A percentile compares a stretch with the other conserved stretches of the same genome.
These are phyloP conservation scores for Caenorhabditis japonica DNA, from an alignment of 2,888 invertebrate genomes.

Conservation along the genomic window DNA sequence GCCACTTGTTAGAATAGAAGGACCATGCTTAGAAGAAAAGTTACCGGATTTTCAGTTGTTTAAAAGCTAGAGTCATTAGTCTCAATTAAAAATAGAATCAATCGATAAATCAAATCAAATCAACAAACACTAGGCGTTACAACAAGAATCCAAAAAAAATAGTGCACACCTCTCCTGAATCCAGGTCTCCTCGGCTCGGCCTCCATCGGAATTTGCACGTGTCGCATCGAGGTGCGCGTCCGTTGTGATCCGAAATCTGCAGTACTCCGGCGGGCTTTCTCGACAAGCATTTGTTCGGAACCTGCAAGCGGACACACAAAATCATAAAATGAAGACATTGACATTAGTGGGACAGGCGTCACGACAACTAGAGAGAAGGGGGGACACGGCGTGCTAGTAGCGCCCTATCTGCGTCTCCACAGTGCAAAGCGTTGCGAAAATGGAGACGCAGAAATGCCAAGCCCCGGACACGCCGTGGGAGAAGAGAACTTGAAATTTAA, in stretches of 20 bases:
- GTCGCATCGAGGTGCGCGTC: conserved; percentile 47
- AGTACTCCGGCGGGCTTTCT: conserved; percentile 36
- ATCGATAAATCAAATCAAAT: no score
- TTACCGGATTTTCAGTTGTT: neutral
- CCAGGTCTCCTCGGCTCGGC: conserved; percentile 63
- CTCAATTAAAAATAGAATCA: no score
- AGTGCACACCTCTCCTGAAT: conserved; percentile 54
- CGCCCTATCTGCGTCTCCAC: neutral
- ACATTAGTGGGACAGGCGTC: neutral
- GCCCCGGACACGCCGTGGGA: no score
- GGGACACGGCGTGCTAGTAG: neutral
- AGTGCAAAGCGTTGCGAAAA: no score
- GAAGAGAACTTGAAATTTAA: no score
- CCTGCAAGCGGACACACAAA: conserved; percentile 46
- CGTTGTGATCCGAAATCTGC: conserved; percentile 24
- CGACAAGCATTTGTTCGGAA: conserved; percentile 48
- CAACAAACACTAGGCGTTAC: no score
- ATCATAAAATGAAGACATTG: neutral
- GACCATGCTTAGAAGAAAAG: neutral
- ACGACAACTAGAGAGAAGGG: conserved; percentile 2
- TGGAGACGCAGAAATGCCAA: no score
- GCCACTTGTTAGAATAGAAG: neutral
- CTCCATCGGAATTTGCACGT: conserved; percentile 65
- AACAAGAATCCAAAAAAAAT: no score
- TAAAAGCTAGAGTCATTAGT: no score